A percentile compares a stretch with the other conserved stretches of the same genome.
phyloP scores from a whole-genome alignment of 2,797 vertebrate genomes.

The Neostethus bicornis region DNA sequence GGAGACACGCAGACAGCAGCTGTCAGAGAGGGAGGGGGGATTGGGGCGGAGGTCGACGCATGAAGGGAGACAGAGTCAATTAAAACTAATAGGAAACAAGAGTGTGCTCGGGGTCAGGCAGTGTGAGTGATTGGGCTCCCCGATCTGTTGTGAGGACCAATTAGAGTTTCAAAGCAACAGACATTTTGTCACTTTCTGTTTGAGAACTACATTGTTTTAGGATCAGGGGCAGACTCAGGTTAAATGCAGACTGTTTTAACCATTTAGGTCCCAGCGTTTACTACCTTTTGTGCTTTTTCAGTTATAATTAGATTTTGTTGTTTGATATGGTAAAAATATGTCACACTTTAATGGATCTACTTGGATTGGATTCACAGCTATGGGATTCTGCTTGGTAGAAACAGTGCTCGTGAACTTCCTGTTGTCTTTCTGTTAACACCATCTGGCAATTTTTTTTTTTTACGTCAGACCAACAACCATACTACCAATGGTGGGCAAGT shows the following conservation, averaged over 20 bases:
- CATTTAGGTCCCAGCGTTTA: background rate
- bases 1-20: slow-evolving; percentile 32
- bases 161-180: slow-evolving; percentile 34
- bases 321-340: too few species aligned
- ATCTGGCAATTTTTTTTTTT: too few species aligned
- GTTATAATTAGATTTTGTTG: too few species aligned
- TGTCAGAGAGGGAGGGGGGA: slow-evolving; percentile 26
- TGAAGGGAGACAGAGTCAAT: slow-evolving; percentile 64
- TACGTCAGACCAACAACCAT: too few species aligned
- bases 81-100: slow-evolving; percentile 65
- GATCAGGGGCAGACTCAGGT: slow-evolving; percentile 2
- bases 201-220: slow-evolving; percentile 2
- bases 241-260: slow-evolving; percentile 4
- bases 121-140: slow-evolving; percentile 22
- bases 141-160: slow-evolving; percentile 33
- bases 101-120: slow-evolving; percentile 36
- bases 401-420: too few species aligned
- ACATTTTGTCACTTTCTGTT: slow-evolving; percentile 30
- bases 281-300: background rate
- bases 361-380: too few species aligned
- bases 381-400: too few species aligned
- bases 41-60: slow-evolving; percentile 19
- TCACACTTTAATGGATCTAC: too few species aligned
- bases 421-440: too few species aligned
- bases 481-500: too few species aligned